phyloP scores from a whole-genome alignment of 2,888 invertebrate species.

The Heliothis peltigera region DNA sequence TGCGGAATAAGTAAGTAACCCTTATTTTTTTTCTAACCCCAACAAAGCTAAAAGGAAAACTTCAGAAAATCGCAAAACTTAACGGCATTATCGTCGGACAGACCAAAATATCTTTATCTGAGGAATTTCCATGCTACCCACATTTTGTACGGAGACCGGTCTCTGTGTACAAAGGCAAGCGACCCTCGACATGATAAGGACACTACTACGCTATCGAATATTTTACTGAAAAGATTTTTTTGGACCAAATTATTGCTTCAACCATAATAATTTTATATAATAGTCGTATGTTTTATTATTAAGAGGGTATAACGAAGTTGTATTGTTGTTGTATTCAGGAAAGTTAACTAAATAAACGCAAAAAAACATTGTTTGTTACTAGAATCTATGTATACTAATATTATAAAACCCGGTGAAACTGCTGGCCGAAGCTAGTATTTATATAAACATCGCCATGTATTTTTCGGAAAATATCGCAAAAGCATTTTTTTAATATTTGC shows the following conservation, averaged over 20 bases:
- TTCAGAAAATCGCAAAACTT: constrained; percentile 25
- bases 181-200: constrained; percentile 48
- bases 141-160: constrained; percentile 40
- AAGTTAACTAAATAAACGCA: no score
- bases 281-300: background rate
- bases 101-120: constrained; percentile 56
- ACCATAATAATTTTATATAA: constrained; percentile 11
- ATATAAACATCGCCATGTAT: background rate
- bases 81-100: constrained; percentile 24
- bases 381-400: no score
- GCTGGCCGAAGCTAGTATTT: no score
- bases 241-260: constrained; percentile 34
- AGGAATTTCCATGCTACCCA: constrained; percentile 46
- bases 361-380: no score
- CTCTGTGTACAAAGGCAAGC: constrained; percentile 46
- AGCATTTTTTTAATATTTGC: background rate
- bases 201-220: constrained; percentile 52
- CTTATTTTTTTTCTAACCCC: background rate
- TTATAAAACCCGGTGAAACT: no score
- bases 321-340: background rate
- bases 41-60: background rate
- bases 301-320: background rate
- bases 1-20: background rate
- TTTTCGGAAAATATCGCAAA: background rate
- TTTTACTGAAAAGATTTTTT: constrained; percentile 38